These are phyloP conservation scores for Siniperca knerii DNA, from an alignment of 2,113 vertebrate species.

Conservation along the genomic window DNA sequence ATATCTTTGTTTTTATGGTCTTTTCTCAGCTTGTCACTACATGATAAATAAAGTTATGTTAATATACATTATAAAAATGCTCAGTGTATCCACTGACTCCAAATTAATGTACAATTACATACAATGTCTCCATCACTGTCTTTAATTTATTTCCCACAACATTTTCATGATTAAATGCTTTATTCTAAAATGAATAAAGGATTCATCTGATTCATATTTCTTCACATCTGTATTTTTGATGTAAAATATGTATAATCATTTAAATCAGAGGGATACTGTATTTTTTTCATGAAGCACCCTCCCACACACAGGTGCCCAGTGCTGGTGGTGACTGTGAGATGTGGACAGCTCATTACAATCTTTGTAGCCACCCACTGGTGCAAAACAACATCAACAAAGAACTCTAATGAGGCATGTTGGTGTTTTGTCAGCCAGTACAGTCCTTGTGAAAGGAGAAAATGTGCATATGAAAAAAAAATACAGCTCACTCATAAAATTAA, in stretches of 20 bases:
- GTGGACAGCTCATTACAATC: conserved; percentile 74
- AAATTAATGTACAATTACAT: too few species aligned
- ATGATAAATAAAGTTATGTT: background rate
- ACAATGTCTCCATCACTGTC: background rate
- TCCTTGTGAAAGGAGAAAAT: conserved; percentile 49
- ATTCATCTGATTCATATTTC: background rate
- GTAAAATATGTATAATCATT: conserved; percentile 22
- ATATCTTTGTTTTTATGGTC: background rate
- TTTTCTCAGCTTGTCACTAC: background rate
- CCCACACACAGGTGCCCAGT: conserved; percentile 69
- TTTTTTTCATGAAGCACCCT: conserved; percentile 35
- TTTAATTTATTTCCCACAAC: background rate
- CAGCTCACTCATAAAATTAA: conserved; percentile 33
- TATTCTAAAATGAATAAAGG: background rate
- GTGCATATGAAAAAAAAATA: conserved; percentile 20
- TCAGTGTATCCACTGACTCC: background rate
- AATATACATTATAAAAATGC: background rate
- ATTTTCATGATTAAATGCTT: background rate
- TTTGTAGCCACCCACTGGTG: conserved; percentile 67
- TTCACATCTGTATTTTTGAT: conserved; percentile 12
- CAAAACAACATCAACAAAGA: conserved; percentile 73
- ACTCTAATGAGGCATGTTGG: conserved; percentile 73
- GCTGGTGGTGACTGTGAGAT: conserved; percentile 55
- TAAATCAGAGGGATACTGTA: conserved; percentile 63
- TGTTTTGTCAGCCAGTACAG: conserved; percentile 50